A percentile compares a stretch with the other conserved stretches of the same genome.
These are phyloP conservation scores for Urechis unicinctus DNA, from an alignment of 2,888 invertebrate species.

Conservation along the genomic window DNA sequence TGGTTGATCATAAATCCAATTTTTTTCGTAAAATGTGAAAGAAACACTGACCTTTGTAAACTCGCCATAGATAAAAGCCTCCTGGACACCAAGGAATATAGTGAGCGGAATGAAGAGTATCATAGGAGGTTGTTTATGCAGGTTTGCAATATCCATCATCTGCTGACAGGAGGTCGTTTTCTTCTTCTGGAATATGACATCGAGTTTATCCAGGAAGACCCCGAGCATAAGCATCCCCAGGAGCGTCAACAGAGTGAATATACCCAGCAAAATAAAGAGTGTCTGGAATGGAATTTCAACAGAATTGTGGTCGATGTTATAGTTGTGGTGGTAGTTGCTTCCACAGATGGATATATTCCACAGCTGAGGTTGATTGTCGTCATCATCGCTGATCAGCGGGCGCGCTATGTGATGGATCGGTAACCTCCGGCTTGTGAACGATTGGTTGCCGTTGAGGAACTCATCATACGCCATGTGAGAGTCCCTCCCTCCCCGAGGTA, in stretches of 20 bases:
- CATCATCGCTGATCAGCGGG: neutral
- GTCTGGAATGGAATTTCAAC: slow-evolving; percentile 7
- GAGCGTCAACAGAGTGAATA: slow-evolving; percentile 27
- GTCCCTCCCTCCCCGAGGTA: too few species aligned
- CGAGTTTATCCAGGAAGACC: slow-evolving; percentile 33
- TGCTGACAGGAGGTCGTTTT: neutral
- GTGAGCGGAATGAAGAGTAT: slow-evolving; percentile 29
- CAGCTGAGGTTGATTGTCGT: too few species aligned
- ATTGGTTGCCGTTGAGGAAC: neutral
- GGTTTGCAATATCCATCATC: slow-evolving; percentile 17
- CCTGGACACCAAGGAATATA: slow-evolving; percentile 32
- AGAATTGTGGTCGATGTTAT: slow-evolving; percentile 14
- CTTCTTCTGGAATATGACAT: slow-evolving; percentile 17
- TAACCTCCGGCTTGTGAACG: neutral
- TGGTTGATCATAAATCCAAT: neutral
- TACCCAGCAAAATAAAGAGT: slow-evolving; percentile 29
- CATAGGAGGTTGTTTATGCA: slow-evolving; percentile 30
- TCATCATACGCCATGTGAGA: neutral
- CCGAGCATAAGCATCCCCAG: slow-evolving; percentile 27
- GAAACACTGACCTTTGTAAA: slow-evolving; percentile 11
- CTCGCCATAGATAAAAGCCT: slow-evolving; percentile 40
- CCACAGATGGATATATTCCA: slow-evolving; percentile 24
- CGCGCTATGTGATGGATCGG: too few species aligned
- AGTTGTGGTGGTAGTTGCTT: slow-evolving; percentile 27
- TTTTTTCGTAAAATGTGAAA: neutral